A percentile compares a stretch with the other conserved stretches of the same genome.
Evolutionary conservation across 2,113 vertebrate species (phyloP).

Genomic region (Tapirus terrestris): DNA sequence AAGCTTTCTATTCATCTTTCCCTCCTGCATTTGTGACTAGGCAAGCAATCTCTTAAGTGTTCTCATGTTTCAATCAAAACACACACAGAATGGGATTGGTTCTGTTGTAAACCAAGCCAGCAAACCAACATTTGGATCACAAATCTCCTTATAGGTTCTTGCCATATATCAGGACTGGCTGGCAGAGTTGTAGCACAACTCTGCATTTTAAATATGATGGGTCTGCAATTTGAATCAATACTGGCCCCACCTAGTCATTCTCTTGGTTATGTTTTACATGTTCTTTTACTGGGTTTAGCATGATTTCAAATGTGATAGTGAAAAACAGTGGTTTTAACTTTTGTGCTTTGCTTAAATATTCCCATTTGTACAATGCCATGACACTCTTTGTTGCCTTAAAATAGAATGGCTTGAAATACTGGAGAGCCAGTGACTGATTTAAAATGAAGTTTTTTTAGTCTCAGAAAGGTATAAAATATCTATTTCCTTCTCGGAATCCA

Average conservation of each 20-base stretch:
- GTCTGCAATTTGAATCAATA: constrained; percentile 51
- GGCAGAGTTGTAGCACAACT: neutral
- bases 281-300: constrained; percentile 51
- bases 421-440: constrained; percentile 64
- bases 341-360: constrained; percentile 66
- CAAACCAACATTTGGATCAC: constrained; percentile 7
- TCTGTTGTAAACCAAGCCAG: neutral
- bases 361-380: constrained; percentile 41
- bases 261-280: neutral
- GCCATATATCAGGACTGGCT: neutral
- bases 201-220: constrained; percentile 35
- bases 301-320: constrained; percentile 67
- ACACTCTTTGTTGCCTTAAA: constrained; percentile 72
- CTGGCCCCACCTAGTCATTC: neutral
- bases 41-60: neutral
- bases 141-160: neutral
- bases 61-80: constrained; percentile 6
- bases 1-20: constrained; percentile 38
- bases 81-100: neutral
- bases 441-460: constrained; percentile 52
- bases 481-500: constrained; percentile 68
- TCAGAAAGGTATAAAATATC: constrained; percentile 56
- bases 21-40: constrained; percentile 18
- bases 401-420: constrained; percentile 53
- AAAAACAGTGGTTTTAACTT: constrained; percentile 46